Conservation (phyloP, 2,113 vertebrate species). For the Nyctereutes procyonoides region DNA sequence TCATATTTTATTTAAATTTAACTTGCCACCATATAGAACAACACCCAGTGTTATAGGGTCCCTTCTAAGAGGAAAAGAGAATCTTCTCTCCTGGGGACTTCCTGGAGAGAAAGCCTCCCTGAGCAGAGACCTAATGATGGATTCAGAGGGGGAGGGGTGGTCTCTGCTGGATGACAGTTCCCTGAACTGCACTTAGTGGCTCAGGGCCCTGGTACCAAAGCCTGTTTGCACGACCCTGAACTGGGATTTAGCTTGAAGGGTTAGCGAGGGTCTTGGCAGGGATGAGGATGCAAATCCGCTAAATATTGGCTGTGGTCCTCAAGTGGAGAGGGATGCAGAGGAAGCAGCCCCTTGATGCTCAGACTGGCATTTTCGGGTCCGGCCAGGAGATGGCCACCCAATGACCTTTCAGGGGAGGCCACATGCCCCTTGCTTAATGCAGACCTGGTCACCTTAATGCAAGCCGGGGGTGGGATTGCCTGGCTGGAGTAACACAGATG, state of each 20-base stretch:
- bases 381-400: neutral
- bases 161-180: neutral
- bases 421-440: neutral
- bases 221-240: neutral
- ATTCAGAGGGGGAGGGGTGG: neutral
- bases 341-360: fast-evolving
- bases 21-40: too few relatives aligned
- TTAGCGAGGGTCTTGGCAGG: neutral
- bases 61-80: neutral
- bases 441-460: neutral
- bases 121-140: neutral
- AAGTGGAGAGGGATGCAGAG: neutral
- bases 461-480: constrained; percentile 37
- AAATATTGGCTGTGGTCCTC: constrained; percentile 26
- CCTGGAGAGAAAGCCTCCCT: neutral
- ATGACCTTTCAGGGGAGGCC: neutral
- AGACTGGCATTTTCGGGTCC: neutral
- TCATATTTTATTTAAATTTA: too few relatives aligned
- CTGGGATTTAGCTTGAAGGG: neutral
- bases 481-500: constrained; percentile 65
- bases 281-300: constrained; percentile 25
- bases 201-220: neutral
- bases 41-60: too few relatives aligned
- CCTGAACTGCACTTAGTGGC: neutral
- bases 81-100: neutral